Base-by-base conservation (phyloP, 2,797 vertebrate species). In the Morus bassanus region DNA sequence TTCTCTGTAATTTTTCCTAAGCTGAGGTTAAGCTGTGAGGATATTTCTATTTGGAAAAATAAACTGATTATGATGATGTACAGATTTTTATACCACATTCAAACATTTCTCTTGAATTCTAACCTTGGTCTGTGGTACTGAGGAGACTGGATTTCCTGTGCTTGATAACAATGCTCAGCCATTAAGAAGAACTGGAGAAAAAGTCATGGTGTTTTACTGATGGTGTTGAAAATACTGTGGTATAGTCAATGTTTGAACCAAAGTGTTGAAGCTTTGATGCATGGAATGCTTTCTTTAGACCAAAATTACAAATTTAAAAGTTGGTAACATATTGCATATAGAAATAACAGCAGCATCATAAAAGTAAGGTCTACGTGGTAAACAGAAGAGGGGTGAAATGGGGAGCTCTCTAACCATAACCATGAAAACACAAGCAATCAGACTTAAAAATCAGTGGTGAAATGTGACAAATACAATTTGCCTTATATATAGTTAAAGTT, bases 1-100 rank as follows among this genome's bases (percentile, higher is more conserved):
- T 98, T 97, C 94, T 96, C 74, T 85, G 60, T 94, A 89, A 56
- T 48, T 97, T 98, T 96, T 96, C 87, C 61, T 93, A 97, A 97
- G 80, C 73, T 86, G 74, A 91, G 60, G 56, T 94, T 97, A 97
- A 96, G 41, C 91, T 91, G 67, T 81, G 61, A 96, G 82, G 74
- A 70, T 93, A 92, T 97, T 96, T 97, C 72, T 91, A 67, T 88
- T 87, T 95, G 85, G 83, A 84, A 95, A 88, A 95, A 96, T 96
- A 95, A 97, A 97, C 77, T 96, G 88, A 93, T 96, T 84, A 91
- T 96, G 83, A 88, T 84, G 59, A 88, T 86, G 70, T 72, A 85
- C 67, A 92, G 80, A 64, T 89, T 91, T 96, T 95, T 95, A 72
- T n/a, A 46, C 65, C 79, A 21, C 19, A 74, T 75, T 87, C 83